These are phyloP conservation scores for Eupithecia inturbata DNA, from an alignment of 2,888 invertebrate genomes.

Conservation along the genomic window DNA sequence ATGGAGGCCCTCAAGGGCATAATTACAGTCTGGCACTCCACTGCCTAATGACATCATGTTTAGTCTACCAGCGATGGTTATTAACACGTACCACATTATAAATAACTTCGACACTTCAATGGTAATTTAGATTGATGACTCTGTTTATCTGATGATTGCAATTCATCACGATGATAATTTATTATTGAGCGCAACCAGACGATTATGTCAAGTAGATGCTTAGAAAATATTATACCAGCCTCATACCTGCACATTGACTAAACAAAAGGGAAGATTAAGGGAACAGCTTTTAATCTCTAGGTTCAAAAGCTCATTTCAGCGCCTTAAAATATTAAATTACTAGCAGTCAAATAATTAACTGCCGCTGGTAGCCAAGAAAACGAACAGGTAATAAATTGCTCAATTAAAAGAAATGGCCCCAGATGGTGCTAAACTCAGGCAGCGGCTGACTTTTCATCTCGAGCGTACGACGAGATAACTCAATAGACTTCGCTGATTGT, in stretches of 20 bases:
- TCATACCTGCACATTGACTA: neutral
- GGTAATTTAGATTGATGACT: conserved; percentile 57
- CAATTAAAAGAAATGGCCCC: conserved; percentile 31
- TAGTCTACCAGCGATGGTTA: conserved; percentile 56
- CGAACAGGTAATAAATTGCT: conserved; percentile 35
- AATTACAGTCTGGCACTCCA: conserved; percentile 21
- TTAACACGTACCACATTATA: conserved; percentile 56
- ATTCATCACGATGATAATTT: conserved; percentile 30
- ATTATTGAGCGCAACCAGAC: conserved; percentile 27
- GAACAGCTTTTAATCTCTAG: neutral
- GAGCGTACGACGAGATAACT: conserved; percentile 8
- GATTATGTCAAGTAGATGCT: conserved; percentile 25
- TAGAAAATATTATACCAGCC: neutral
- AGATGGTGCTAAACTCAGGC: conserved; percentile 23
- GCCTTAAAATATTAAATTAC: neutral
- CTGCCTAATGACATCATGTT: conserved; percentile 63
- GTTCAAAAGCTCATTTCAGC: conserved; percentile 3
- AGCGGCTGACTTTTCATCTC: conserved; percentile 1
- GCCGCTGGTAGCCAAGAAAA: conserved; percentile 26
- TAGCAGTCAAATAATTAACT: conserved; percentile 16
- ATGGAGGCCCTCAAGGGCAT: conserved; percentile 18
- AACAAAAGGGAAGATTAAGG: neutral
- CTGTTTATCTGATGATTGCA: conserved; percentile 52
- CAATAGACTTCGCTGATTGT: conserved; percentile 30
- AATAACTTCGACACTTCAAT: conserved; percentile 54